Conservation (phyloP, 2,797 vertebrate genomes). For the Periparus ater region DNA sequence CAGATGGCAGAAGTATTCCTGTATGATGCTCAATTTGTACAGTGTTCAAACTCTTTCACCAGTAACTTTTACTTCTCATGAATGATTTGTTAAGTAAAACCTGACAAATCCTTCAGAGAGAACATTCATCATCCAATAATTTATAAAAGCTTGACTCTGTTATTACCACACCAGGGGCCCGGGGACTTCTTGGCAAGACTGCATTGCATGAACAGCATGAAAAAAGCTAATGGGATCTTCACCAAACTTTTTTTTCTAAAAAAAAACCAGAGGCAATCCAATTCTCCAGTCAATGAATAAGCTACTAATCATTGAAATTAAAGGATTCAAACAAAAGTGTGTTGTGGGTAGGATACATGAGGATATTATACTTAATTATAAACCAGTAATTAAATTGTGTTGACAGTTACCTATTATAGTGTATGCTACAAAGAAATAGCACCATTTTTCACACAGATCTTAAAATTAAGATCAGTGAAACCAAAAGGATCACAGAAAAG, state of each 20-base stretch:
- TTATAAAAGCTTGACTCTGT: background rate
- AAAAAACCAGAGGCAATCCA: background rate
- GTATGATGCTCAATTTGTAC: background rate
- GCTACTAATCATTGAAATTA: background rate
- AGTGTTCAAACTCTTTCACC: background rate
- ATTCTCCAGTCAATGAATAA: background rate
- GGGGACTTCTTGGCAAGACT: background rate
- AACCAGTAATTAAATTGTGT: background rate
- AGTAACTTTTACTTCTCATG: background rate
- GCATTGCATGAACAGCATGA: background rate
- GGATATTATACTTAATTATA: background rate
- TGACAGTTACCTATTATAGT: background rate
- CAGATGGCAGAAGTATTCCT: background rate
- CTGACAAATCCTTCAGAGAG: background rate
- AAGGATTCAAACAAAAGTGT: background rate
- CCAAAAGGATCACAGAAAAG: background rate
- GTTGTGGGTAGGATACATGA: background rate
- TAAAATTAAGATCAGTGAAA: background rate
- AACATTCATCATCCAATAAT: background rate
- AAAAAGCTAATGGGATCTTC: background rate
- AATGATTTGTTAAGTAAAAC: background rate
- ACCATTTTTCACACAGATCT: background rate
- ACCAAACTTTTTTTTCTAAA: background rate
- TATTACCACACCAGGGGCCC: background rate
- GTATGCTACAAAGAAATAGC: background rate